Evolutionary conservation across 2,888 invertebrate species (phyloP), one percentile per base, ranked within the genome.

Genomic region (Harpalus rubripes): DNA sequence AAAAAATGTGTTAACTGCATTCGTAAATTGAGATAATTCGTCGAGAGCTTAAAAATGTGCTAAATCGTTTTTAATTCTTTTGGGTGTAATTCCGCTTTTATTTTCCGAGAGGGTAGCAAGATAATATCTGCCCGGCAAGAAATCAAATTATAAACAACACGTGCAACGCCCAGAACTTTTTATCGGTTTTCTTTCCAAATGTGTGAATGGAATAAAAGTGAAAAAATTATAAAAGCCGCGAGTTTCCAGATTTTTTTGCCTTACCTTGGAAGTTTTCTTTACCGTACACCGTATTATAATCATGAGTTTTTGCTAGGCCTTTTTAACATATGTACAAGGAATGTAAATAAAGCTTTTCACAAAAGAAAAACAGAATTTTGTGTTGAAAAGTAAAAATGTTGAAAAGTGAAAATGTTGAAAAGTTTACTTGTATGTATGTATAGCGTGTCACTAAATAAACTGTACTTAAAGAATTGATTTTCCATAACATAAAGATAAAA

Each of bases 61-160:
- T 61, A 79, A 79, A 79, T 61, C 61, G 58, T 79, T 61, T 78
- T 79, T 79, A 61, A 41, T 61, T 32, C 79, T 59, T 41, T 58
- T 16, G 58, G 61, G 79, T 18, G 61, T 61, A 79, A 79, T 79
- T 79, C 32, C 39, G 59, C 41, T 59, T 58, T 58, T 58, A 58
- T 78, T 78, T 78, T 78, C 41, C 61, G 59, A 79, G 61, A 79
- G 59, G 61, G 61, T 58, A 68, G 72, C 8, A 58, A 59, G 79
- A 79, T 61, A 79, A 58, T 61, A 16, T 79, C 79, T 39, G 79
- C 59, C 18, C 16, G 39, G 63, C 15, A 44, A 81, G 65, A 81
- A 81, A 81, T 65, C 65, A 81, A 81, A 81, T 81, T 81, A 81
- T 81, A 61, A 65, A 61, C 63, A 81, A 81, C 63, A 65, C 81